Evolutionary conservation across 2,113 vertebrate species (phyloP).

Genomic region (Platycercus adscitus): DNA sequence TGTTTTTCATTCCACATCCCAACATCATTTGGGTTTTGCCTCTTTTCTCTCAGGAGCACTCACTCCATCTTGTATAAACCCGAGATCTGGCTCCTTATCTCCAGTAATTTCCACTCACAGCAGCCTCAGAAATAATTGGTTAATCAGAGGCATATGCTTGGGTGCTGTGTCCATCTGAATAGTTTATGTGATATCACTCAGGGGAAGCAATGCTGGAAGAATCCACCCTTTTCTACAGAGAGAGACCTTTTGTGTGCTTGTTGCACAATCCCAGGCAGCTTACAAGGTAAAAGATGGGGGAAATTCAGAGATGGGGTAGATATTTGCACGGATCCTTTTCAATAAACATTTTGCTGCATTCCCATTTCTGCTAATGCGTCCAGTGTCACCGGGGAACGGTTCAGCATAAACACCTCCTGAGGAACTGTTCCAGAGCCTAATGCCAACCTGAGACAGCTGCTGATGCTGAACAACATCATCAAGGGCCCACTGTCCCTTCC

Average conservation of each 20-base stretch:
- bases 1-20: background rate
- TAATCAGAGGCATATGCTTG: conserved; percentile 18
- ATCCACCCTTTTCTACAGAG: background rate
- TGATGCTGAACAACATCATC: conserved; percentile 76
- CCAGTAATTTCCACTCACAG: background rate
- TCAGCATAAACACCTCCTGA: conserved; percentile 73
- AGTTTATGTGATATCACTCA: background rate
- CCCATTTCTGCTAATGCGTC: conserved; percentile 37
- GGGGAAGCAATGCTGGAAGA: background rate
- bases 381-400: conserved; percentile 52
- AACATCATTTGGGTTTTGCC: background rate
- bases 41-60: background rate
- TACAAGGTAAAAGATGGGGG: background rate
- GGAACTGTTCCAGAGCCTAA: conserved; percentile 70
- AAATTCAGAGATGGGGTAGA: conserved; percentile 16
- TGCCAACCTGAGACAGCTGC: conserved; percentile 86
- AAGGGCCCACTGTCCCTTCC: conserved; percentile 82
- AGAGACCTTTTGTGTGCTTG: background rate
- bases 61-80: background rate
- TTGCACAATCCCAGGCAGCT: background rate
- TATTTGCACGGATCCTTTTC: conserved; percentile 20
- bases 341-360: background rate
- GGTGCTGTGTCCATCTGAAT: background rate
- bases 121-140: conserved; percentile 24
- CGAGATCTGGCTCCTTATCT: background rate